phyloP scores from a whole-genome alignment of 1,140 invertebrate genomes.

The Adoxophyes honmai region DNA sequence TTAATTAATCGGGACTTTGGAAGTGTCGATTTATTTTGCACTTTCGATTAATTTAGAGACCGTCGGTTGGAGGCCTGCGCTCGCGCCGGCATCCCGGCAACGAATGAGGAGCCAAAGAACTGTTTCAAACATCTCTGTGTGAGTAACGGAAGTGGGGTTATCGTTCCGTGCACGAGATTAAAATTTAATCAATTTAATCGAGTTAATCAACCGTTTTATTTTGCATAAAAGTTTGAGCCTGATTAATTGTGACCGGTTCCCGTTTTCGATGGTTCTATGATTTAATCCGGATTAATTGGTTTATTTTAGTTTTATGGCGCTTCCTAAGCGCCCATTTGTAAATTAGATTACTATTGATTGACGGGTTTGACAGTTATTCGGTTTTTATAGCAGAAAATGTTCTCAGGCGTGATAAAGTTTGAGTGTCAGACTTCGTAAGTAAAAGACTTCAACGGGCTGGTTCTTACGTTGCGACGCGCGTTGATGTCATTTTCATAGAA shows the following conservation, averaged over 20 bases:
- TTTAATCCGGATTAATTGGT: background rate
- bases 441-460: background rate
- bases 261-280: background rate
- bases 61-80: conserved; percentile 47
- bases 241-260: conserved; percentile 1
- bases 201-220: background rate
- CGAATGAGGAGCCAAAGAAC: conserved; percentile 67
- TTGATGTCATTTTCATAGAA: background rate
- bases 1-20: too few relatives aligned
- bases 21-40: conserved; percentile 22
- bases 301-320: background rate
- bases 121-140: conserved; percentile 68
- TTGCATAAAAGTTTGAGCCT: background rate
- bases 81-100: conserved; percentile 44
- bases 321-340: background rate
- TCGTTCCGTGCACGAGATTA: conserved; percentile 20
- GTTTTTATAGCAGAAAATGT: background rate
- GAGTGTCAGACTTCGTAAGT: background rate
- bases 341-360: background rate
- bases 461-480: background rate
- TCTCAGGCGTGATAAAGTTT: background rate
- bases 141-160: conserved; percentile 49
- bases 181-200: conserved; percentile 14
- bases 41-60: conserved; percentile 13
- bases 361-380: background rate